phyloP scores from a whole-genome alignment of 1,140 invertebrate genomes.

The Drosophila repleta region DNA sequence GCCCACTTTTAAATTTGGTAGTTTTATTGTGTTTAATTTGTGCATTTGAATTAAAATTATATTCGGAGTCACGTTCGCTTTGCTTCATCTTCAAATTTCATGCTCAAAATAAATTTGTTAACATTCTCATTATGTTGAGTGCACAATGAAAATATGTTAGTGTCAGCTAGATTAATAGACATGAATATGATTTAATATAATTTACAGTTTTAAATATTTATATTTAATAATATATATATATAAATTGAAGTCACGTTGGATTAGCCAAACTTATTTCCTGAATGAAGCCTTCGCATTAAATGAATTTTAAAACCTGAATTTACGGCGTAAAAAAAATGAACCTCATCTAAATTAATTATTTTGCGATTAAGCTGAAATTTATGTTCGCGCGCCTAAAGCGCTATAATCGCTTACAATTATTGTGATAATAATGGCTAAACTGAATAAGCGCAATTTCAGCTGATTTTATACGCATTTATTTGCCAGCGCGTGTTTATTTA shows the following conservation, averaged over 20 bases:
- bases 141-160: no score
- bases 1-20: no score
- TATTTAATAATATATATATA: neutral
- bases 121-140: no score
- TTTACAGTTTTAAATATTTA: conserved; percentile 5
- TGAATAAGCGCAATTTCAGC: conserved; percentile 11
- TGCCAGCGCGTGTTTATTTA: conserved; percentile 37
- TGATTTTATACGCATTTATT: conserved; percentile 17
- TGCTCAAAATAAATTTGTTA: no score
- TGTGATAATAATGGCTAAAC: conserved; percentile 16
- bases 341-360: conserved; percentile 43
- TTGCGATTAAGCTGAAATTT: conserved; percentile 45
- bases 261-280: neutral
- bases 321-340: neutral
- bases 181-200: neutral
- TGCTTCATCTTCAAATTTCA: no score
- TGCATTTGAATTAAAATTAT: no score
- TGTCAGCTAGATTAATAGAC: no score
- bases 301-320: neutral
- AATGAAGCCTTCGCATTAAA: no score
- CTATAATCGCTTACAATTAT: conserved; percentile 34
- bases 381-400: conserved; percentile 33
- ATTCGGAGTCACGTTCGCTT: no score
- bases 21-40: no score
- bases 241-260: neutral